phyloP scores from a whole-genome alignment of 2,888 invertebrate genomes.

The Meloe dianella region DNA sequence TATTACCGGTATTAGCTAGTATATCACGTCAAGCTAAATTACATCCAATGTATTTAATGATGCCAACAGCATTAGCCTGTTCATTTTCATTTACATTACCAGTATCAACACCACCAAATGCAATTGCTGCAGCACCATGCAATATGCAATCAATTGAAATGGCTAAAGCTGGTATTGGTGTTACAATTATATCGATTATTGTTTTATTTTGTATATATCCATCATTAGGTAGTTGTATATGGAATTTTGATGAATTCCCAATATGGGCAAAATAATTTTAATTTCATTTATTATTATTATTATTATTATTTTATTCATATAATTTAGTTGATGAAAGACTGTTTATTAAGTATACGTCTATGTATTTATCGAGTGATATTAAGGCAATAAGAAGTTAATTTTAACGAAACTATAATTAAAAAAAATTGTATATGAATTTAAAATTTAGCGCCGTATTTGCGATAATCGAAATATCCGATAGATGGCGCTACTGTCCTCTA shows the following conservation, averaged over 20 bases:
- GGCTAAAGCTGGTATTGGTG: slow-evolving; percentile 69
- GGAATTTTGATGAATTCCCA: slow-evolving; percentile 63
- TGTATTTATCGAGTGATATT: too few relatives aligned
- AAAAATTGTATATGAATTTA: too few relatives aligned
- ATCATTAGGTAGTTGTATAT: slow-evolving; percentile 74
- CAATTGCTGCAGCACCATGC: slow-evolving; percentile 83
- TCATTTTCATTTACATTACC: slow-evolving; percentile 92
- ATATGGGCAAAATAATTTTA: slow-evolving; percentile 22
- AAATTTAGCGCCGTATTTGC: too few relatives aligned
- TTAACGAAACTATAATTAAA: too few relatives aligned
- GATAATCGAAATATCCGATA: too few relatives aligned
- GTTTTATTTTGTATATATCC: slow-evolving; percentile 74
- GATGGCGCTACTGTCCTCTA: too few relatives aligned
- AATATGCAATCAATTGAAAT: slow-evolving; percentile 78
- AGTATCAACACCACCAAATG: slow-evolving; percentile 93
- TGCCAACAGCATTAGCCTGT: slow-evolving; percentile 86
- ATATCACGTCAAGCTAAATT: slow-evolving; percentile 68
- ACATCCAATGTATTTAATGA: slow-evolving; percentile 88
- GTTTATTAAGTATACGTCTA: too few relatives aligned
- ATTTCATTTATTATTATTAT: neutral
- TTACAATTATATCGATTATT: slow-evolving; percentile 78
- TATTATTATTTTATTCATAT: neutral
- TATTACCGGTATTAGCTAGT: slow-evolving; percentile 82
- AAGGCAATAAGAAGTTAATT: too few relatives aligned
- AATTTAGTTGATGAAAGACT: too few relatives aligned